Base-by-base conservation (phyloP, 2,797 vertebrate genomes). In the Nyctalus aviator region DNA sequence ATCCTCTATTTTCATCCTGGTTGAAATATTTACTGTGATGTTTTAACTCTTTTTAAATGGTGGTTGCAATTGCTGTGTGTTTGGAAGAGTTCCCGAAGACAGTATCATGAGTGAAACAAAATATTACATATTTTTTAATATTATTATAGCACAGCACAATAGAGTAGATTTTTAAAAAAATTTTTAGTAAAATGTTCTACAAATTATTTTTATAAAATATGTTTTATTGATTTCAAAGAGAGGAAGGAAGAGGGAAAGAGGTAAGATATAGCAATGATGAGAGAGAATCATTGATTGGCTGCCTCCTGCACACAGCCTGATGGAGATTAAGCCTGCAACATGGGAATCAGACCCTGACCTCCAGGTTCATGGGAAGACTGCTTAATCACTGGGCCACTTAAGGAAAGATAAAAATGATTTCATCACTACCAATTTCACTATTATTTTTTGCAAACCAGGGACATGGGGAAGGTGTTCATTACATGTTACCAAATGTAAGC, bases 331-430 rank as follows among this genome's bases (percentile, higher is more conserved):
- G 12, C 57, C 57, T 62, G 5, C 25, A 62, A 14, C 27, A 30
- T 25, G 12, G 12, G 27, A 62, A 30, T 62, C 57, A 62, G 57
- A 62, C 57, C 30, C 5, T 62, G 25, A 62, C 25, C 57, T 27
- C 25, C 11, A 1, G 2, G 12, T 62, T 62, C 57, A 30, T 62
- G 25, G 5, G 57, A 2, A 62, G 57, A 62, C 57, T 62, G 5
- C 12, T 11, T 15, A 75, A 75, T 27, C 15, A 48, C 44, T 75
- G 72, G 30, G 5, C 44, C 15, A 48, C 41, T 96, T 93, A 94
- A 91, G 66, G 55, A 96, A 95, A 96, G 48, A 8, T 97, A 81
- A 97, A 94, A 94, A 95, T 95, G 83, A 94, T 55, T 89, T 14
- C 44, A 93, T 96, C 88, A 93, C 68, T 91, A 84, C 15, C 27